These are phyloP conservation scores for Orchestes rusci DNA, from an alignment of 2,888 invertebrate genomes.

Conservation along the genomic window DNA sequence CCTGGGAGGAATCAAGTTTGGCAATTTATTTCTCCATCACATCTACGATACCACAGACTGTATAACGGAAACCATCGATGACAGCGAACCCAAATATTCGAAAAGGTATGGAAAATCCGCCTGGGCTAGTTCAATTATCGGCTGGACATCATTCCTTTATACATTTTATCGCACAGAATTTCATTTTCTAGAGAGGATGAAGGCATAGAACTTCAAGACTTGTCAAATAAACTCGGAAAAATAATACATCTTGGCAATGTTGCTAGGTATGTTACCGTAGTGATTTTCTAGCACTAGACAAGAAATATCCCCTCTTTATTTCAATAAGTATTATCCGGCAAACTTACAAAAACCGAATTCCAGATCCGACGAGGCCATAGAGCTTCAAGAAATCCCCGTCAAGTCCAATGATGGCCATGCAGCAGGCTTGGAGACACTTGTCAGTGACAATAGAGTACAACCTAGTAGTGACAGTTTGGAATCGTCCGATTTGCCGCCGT, in stretches of 20 bases:
- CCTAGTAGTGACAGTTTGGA: slow-evolving; percentile 41
- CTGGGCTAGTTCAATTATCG: background rate
- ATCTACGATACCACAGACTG: slow-evolving; percentile 94
- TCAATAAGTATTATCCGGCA: too few species aligned
- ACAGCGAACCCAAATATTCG: slow-evolving; percentile 34
- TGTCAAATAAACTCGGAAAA: slow-evolving; percentile 40
- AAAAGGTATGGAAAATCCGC: slow-evolving; percentile 41
- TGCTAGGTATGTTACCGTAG: slow-evolving; percentile 15
- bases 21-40: slow-evolving; percentile 84
- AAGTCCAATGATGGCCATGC: slow-evolving; percentile 10
- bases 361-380: slow-evolving; percentile 38
- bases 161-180: too few species aligned
- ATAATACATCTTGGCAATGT: slow-evolving; percentile 18
- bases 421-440: slow-evolving; percentile 27
- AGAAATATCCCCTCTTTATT: too few species aligned
- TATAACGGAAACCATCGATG: slow-evolving; percentile 45
- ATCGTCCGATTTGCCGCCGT: slow-evolving; percentile 40
- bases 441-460: slow-evolving; percentile 27
- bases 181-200: slow-evolving; percentile 58
- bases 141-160: too few species aligned
- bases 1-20: slow-evolving; percentile 75
- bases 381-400: slow-evolving; percentile 29
- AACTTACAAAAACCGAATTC: too few species aligned
- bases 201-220: slow-evolving; percentile 76
- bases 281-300: background rate